Evolutionary conservation across 1,140 invertebrate species (phyloP).

Genomic region (Caenorhabditis latens): DNA sequence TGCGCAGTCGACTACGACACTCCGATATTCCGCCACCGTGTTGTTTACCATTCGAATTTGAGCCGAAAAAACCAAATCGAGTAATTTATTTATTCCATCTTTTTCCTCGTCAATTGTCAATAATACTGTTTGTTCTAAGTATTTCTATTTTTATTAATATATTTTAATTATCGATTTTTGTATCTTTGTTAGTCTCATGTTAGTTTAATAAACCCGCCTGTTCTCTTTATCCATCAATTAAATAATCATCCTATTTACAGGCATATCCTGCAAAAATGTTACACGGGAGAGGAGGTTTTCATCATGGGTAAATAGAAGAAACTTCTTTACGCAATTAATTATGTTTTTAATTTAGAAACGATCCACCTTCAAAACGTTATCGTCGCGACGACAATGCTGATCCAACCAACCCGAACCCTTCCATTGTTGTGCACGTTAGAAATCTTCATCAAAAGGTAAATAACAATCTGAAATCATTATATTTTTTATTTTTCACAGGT

Average conservation of each 20-base stretch:
- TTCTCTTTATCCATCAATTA: too few species aligned
- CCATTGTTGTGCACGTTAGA: conserved; percentile 67
- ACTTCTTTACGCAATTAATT: background rate
- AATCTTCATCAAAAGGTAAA: conserved; percentile 64
- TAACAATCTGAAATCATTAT: background rate
- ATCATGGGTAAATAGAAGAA: background rate
- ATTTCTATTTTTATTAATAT: too few species aligned
- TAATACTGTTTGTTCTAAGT: too few species aligned
- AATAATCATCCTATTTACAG: too few species aligned
- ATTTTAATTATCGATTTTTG: too few species aligned
- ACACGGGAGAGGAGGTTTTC: background rate
- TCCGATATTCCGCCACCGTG: background rate
- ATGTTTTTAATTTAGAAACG: background rate
- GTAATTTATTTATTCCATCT: too few species aligned
- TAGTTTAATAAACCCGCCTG: too few species aligned
- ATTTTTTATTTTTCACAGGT: conserved; percentile 54
- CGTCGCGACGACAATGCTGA: conserved; percentile 63
- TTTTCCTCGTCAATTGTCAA: background rate
- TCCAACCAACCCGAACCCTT: conserved; percentile 64
- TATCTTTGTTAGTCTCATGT: too few species aligned
- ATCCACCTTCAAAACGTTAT: conserved; percentile 43
- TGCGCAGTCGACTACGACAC: background rate
- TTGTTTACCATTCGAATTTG: background rate
- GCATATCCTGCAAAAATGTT: too few species aligned
- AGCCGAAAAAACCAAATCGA: background rate